These are phyloP conservation scores for Lagothrix lagotricha DNA, from an alignment of 2,797 vertebrate genomes.

Conservation along the genomic window DNA sequence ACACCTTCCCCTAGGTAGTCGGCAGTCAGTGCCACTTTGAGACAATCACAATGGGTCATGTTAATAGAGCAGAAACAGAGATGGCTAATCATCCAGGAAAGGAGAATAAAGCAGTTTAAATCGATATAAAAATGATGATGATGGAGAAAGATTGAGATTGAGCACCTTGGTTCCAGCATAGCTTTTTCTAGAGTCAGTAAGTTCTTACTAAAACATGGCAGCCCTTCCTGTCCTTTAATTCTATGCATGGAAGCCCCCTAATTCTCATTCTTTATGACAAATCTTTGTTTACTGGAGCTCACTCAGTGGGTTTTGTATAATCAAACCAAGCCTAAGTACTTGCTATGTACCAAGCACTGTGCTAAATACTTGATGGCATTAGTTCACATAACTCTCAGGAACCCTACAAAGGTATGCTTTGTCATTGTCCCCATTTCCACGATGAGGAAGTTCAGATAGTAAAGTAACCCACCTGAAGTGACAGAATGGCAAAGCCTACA, in stretches of 20 bases:
- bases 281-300: neutral
- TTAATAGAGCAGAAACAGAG: neutral
- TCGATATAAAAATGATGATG: neutral
- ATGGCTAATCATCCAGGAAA: neutral
- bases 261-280: neutral
- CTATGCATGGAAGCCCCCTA: neutral
- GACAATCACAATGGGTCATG: neutral
- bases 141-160: accelerated
- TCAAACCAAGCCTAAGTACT: neutral
- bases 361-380: neutral
- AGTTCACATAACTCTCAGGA: neutral
- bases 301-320: neutral
- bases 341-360: neutral
- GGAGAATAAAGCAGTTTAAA: neutral
- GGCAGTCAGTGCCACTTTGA: neutral
- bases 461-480: neutral
- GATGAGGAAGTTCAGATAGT: neutral
- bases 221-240: neutral
- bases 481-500: neutral
- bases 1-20: too few species aligned
- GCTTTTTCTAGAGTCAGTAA: neutral
- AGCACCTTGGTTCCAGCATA: neutral
- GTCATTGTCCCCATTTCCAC: neutral
- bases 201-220: neutral
- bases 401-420: neutral